phyloP scores from a whole-genome alignment of 37 sponge, comb jelly and placozoan species.

The Tethya wilhelma region DNA sequence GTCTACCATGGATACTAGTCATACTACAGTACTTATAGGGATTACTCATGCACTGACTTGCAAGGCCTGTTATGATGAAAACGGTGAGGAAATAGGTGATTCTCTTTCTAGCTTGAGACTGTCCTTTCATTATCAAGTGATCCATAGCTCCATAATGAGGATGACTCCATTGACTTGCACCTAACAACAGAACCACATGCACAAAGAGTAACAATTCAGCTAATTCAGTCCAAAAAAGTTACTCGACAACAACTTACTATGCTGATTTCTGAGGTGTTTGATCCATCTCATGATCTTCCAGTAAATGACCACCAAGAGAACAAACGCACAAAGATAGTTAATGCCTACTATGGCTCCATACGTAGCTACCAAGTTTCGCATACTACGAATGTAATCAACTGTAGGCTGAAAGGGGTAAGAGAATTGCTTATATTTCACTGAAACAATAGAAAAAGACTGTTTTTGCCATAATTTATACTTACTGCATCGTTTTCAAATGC shows the following conservation, averaged over 20 bases:
- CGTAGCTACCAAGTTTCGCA: background rate
- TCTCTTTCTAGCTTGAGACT: conserved; percentile 39
- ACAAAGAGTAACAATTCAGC: too few relatives aligned
- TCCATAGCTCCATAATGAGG: background rate
- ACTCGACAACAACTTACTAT: too few relatives aligned
- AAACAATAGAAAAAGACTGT: too few relatives aligned
- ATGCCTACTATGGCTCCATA: background rate
- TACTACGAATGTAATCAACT: background rate
- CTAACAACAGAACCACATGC: too few relatives aligned
- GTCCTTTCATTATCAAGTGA: conserved; percentile 8
- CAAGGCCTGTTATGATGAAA: conserved; percentile 33
- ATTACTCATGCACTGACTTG: conserved; percentile 48
- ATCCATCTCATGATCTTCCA: background rate
- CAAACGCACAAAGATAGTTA: conserved; percentile 20
- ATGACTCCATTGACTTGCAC: too few relatives aligned
- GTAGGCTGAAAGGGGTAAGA: too few relatives aligned
- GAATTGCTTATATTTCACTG: too few relatives aligned
- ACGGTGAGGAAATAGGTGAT: conserved; percentile 41
- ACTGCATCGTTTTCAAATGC: background rate
- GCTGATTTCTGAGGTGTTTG: background rate
- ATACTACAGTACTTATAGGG: too few relatives aligned
- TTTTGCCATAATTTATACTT: too few relatives aligned
- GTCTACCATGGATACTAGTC: too few relatives aligned
- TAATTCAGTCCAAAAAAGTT: too few relatives aligned
- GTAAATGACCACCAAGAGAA: conserved; percentile 5